Base-by-base conservation (phyloP, 2,113 vertebrate genomes). In the Mustelus asterias region DNA sequence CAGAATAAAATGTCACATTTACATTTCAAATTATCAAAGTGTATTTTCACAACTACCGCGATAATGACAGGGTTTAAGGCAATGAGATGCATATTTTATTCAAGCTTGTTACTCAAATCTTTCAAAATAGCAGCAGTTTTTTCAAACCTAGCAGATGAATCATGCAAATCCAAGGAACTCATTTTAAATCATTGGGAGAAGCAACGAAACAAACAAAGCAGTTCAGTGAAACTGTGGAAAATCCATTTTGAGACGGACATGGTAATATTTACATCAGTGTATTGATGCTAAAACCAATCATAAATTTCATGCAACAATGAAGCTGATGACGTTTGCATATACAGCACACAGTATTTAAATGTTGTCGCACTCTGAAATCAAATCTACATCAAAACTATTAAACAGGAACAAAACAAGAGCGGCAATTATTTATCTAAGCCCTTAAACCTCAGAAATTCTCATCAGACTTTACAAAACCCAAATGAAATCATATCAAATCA, bases 21-120 rank as follows among this genome's bases (percentile, higher is more conserved):
- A 97, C 97, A 98, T 98, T 98, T 98, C 97, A 97, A 98, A 98
- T 97, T 97, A 97, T 96, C 93, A 44, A 10, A 44, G 41, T 37
- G 58, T 37, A 69, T 94, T 44, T 94, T 70, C 37, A 94, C 65
- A 94, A 70, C 93, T 48, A 70, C 37, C 0, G 63, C 41, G 63
- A 94, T 94, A 70, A 94, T 94, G 65, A 70, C 93, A 94, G 22
- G 65, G 93, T 70, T 94, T 94, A 70, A 94, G 67, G 65, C 67
- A 70, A 94, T 70, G 65, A 29, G 65, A 72, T 94, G 69, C 65
- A 70, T 69, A 94, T 94, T 94, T 94, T 94, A 70, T 94, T 70
- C 93, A 94, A 60, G 93, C 67, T 94, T 94, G 65, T 94, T 94
- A 70, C 65, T 94, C 65, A 70, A 94, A 70, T 94, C 65, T 94